Percentiles rank a stretch among this genome's conserved stretches.
phyloP scores from a whole-genome alignment of 2,888 invertebrate species.

The Heliconius ismenius region DNA sequence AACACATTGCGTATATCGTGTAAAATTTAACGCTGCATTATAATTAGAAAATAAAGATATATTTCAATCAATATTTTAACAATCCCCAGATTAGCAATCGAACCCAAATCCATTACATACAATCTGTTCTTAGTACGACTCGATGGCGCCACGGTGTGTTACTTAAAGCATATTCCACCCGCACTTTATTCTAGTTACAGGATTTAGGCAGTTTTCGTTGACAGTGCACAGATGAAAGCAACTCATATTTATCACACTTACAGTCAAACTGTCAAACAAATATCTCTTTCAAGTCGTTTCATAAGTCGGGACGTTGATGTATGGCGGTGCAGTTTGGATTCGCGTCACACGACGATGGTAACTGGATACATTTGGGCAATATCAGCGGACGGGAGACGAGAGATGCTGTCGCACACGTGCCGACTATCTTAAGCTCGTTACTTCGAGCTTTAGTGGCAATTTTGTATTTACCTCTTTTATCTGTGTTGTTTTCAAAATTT shows the following conservation, averaged over 20 bases:
- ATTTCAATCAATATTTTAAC: background rate
- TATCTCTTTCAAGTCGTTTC: constrained; percentile 67
- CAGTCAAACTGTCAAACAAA: constrained; percentile 62
- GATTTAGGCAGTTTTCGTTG: constrained; percentile 32
- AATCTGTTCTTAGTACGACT: background rate
- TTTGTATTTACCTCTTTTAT: constrained; percentile 69
- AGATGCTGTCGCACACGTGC: constrained; percentile 67
- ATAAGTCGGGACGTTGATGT: constrained; percentile 72
- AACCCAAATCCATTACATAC: background rate
- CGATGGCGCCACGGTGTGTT: background rate
- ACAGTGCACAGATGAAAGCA: constrained; percentile 37
- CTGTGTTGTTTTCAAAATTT: constrained; percentile 37
- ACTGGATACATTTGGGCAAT: constrained; percentile 66
- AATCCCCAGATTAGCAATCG: background rate
- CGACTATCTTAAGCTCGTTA: constrained; percentile 77
- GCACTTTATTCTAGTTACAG: constrained; percentile 4
- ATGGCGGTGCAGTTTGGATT: constrained; percentile 52
- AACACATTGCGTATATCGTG: background rate
- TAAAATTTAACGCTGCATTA: background rate
- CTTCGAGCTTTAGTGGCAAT: constrained; percentile 58
- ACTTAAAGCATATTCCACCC: background rate
- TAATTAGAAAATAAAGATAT: background rate
- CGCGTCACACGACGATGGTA: constrained; percentile 50
- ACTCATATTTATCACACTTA: constrained; percentile 45
- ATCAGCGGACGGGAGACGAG: constrained; percentile 56